Evolutionary conservation across 2,797 vertebrate genomes (phyloP).

Genomic region (Perodicticus potto): DNA sequence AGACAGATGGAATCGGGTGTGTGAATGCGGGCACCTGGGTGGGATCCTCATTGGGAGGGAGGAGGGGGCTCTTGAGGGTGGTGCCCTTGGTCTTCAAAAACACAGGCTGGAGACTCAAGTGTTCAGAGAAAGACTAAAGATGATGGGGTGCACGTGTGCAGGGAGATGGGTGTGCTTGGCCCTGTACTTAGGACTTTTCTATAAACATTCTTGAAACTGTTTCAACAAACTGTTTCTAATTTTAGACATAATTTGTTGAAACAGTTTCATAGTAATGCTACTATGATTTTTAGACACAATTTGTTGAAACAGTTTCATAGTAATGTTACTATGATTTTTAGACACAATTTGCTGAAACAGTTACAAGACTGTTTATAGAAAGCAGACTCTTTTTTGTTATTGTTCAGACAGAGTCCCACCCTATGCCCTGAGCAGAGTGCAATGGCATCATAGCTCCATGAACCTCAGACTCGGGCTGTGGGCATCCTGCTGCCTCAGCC

Average conservation of each 20-base stretch:
- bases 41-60: too few relatives aligned
- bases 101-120: fast-evolving
- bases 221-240: neutral
- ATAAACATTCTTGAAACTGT: neutral
- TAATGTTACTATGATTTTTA: too few relatives aligned
- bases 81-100: neutral
- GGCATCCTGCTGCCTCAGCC: too few relatives aligned
- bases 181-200: neutral
- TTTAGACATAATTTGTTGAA: too few relatives aligned
- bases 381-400: too few relatives aligned
- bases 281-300: too few relatives aligned
- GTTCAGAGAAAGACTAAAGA: neutral
- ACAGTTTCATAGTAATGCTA: too few relatives aligned
- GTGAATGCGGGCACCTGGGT: neutral
- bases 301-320: too few relatives aligned
- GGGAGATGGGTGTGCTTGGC: neutral
- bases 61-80: fast-evolving
- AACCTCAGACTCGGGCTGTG: too few relatives aligned
- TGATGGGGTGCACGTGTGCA: fast-evolving
- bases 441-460: too few relatives aligned
- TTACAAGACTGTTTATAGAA: neutral
- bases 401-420: too few relatives aligned
- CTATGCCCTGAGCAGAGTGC: too few relatives aligned
- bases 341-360: neutral
- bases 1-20: fast-evolving